A percentile compares a stretch with the other conserved stretches of the same genome.
These are phyloP conservation scores for Noctua pronuba DNA, from an alignment of 2,888 invertebrate species.

Conservation along the genomic window DNA sequence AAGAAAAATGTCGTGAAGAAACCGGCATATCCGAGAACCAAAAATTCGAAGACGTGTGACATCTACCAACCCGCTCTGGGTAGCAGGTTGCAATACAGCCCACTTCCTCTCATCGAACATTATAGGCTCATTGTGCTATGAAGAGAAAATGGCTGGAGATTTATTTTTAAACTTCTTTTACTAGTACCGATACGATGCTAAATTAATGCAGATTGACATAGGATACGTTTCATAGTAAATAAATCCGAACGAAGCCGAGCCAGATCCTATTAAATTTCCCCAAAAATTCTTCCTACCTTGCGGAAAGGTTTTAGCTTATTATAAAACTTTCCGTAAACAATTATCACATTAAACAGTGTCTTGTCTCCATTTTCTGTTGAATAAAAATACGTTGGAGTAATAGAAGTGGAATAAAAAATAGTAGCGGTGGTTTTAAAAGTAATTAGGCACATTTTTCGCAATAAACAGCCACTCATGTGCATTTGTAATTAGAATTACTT, in stretches of 20 bases:
- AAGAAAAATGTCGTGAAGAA: not conserved
- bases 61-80: not conserved
- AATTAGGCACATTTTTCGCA: constrained; percentile 48
- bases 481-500: constrained; percentile 49
- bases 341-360: not conserved
- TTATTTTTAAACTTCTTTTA: not conserved
- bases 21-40: not conserved
- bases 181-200: not conserved
- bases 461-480: constrained; percentile 50
- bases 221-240: constrained; percentile 17
- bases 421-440: constrained; percentile 3
- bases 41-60: not conserved
- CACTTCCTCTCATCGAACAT: not conserved
- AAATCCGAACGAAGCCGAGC: constrained; percentile 11
- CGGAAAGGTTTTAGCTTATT: constrained; percentile 1
- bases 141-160: too few species aligned
- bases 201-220: constrained; percentile 22
- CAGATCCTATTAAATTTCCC: constrained; percentile 12
- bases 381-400: not conserved
- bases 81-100: not conserved
- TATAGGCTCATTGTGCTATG: not conserved
- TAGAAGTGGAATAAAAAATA: not conserved
- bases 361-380: not conserved
- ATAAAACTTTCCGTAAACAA: constrained; percentile 25
- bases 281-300: constrained; percentile 12